Conservation (phyloP, 2,888 invertebrate genomes). For the Miltochrista miniata region DNA sequence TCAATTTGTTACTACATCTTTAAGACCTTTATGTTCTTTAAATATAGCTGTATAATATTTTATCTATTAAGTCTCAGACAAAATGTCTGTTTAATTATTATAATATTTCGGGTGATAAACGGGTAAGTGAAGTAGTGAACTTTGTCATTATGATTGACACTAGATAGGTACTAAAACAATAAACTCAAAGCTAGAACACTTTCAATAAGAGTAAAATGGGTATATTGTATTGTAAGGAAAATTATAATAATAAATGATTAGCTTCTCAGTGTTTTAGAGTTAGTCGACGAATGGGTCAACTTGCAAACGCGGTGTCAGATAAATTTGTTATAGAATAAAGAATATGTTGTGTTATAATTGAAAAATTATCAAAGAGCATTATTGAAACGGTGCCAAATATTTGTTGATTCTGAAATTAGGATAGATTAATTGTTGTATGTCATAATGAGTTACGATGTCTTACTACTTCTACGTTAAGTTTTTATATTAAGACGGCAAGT, state of each 20-base stretch:
- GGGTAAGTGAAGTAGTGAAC: conserved; percentile 66
- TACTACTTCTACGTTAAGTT: conserved; percentile 25
- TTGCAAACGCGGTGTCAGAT: conserved; percentile 73
- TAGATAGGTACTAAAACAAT: conserved; percentile 79
- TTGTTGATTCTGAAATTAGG: conserved; percentile 24
- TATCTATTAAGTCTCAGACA: conserved; percentile 22
- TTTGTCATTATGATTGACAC: conserved; percentile 58
- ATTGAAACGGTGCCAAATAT: conserved; percentile 26
- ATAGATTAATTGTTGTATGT: conserved; percentile 23
- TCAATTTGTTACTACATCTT: conserved; percentile 26
- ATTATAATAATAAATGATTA: conserved; percentile 55
- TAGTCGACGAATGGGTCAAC: conserved; percentile 83
- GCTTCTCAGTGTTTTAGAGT: conserved; percentile 84
- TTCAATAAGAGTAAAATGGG: conserved; percentile 60
- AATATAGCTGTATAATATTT: neutral
- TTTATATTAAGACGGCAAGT: conserved; percentile 50
- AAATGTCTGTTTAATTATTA: conserved; percentile 33
- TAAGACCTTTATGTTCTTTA: conserved; percentile 24
- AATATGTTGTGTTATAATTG: conserved; percentile 23
- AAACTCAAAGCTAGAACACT: conserved; percentile 69
- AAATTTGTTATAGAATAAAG: conserved; percentile 62
- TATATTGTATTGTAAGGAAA: conserved; percentile 65
- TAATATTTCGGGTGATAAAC: conserved; percentile 76
- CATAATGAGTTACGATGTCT: conserved; percentile 9
- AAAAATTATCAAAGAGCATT: conserved; percentile 24